phyloP scores from a whole-genome alignment of 2,888 invertebrate genomes.

The Drosophila vallismaia region DNA sequence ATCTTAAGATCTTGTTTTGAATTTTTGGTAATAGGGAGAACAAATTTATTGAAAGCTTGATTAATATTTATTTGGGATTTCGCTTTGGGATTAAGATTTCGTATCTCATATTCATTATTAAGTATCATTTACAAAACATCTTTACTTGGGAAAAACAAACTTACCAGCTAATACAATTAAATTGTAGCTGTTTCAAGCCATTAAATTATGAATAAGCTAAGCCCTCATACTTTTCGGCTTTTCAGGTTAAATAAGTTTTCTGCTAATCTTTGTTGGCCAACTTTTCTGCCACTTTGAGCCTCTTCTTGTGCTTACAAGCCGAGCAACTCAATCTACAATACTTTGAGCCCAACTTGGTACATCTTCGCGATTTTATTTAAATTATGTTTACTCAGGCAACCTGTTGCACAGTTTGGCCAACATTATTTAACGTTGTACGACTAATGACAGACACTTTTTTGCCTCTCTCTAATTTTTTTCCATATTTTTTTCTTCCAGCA shows the following conservation, averaged over 20 bases:
- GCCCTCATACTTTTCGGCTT: neutral
- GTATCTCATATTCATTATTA: too few species aligned
- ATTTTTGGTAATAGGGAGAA: too few species aligned
- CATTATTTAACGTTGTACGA: slow-evolving; percentile 33
- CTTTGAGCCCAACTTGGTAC: slow-evolving; percentile 7
- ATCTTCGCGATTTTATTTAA: slow-evolving; percentile 20
- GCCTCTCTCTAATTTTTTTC: neutral
- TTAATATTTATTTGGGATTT: neutral
- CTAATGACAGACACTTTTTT: slow-evolving; percentile 43
- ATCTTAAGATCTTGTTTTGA: neutral
- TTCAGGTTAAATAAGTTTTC: too few species aligned
- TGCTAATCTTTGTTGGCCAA: neutral
- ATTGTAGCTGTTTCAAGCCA: neutral
- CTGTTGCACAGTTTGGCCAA: slow-evolving; percentile 28
- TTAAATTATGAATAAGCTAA: neutral
- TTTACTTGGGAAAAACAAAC: too few species aligned
- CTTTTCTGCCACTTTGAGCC: neutral
- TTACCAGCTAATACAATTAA: too few species aligned
- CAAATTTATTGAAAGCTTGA: neutral
- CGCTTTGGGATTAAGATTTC: neutral
- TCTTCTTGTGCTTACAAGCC: neutral
- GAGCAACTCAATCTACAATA: neutral
- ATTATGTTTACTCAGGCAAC: slow-evolving; percentile 31
- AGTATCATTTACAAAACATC: too few species aligned
- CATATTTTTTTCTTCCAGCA: slow-evolving; percentile 28